phyloP scores from a whole-genome alignment of 2,888 invertebrate genomes.

The Nemotelus pantherinus region DNA sequence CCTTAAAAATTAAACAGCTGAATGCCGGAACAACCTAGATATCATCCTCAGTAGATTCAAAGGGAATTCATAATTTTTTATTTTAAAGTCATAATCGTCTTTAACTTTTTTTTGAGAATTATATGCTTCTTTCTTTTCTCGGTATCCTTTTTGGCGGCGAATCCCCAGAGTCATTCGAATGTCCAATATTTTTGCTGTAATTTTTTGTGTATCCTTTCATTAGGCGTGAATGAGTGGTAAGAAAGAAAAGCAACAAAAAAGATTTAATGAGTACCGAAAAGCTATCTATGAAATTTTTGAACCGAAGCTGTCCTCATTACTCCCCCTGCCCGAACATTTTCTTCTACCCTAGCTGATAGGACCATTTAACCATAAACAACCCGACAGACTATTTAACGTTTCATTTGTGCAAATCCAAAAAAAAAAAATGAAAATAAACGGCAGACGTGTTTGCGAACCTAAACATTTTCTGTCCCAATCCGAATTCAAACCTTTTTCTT shows the following conservation, averaged over 20 bases:
- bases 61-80: too few species aligned
- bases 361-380: conserved; percentile 28
- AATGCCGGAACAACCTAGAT: too few species aligned
- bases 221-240: too few species aligned
- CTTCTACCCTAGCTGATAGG: too few species aligned
- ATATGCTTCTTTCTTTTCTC: conserved; percentile 14
- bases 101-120: conserved; percentile 26
- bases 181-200: conserved; percentile 7
- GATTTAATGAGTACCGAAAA: too few species aligned
- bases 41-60: too few species aligned
- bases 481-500: background rate
- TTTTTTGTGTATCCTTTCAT: too few species aligned
- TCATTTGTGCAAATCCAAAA: background rate
- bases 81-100: conserved; percentile 27
- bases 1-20: too few species aligned
- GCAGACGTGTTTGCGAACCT: conserved; percentile 11
- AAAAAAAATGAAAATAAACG: background rate
- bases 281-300: too few species aligned
- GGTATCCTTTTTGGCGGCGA: conserved; percentile 39
- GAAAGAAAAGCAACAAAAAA: too few species aligned
- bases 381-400: conserved; percentile 34
- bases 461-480: background rate
- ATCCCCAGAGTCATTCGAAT: conserved; percentile 40
- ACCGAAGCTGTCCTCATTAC: too few species aligned
- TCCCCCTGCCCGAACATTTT: too few species aligned